Percentiles rank a stretch among this genome's conserved stretches.
phyloP scores from a whole-genome alignment of 1,140 invertebrate genomes.

The Argopecten irradians region DNA sequence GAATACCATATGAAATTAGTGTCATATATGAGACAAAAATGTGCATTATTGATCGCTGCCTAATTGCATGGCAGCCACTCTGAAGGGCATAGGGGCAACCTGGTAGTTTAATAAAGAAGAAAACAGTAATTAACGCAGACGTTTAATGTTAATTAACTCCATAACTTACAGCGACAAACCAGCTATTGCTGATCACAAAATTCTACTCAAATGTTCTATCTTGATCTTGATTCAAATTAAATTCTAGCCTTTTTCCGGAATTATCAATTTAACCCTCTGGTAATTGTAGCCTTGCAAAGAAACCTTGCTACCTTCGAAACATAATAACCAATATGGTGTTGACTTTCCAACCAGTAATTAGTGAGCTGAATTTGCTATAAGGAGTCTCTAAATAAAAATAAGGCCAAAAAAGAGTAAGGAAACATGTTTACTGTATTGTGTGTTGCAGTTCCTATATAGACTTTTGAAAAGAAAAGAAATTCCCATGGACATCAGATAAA shows the following conservation, averaged over 20 bases:
- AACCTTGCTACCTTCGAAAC: not conserved
- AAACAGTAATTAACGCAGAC: not conserved
- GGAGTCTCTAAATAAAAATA: no score
- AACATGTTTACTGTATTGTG: no score
- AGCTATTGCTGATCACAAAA: not conserved
- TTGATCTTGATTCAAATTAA: not conserved
- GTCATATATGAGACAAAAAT: not conserved
- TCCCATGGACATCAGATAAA: no score
- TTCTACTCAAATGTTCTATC: not conserved
- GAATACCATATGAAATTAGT: conserved; percentile 11
- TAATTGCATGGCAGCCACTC: not conserved
- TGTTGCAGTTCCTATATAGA: no score
- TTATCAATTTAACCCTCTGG: not conserved
- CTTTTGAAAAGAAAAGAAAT: no score
- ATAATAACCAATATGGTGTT: not conserved
- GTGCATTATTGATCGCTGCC: not conserved
- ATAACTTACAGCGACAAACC: not conserved
- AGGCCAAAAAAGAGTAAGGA: no score
- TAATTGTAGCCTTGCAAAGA: not conserved
- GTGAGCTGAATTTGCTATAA: not conserved
- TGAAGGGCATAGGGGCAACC: not conserved
- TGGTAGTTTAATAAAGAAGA: not conserved
- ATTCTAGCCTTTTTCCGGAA: not conserved
- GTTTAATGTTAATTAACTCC: not conserved
- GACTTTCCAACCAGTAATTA: not conserved